Conservation (phyloP, 1,140 invertebrate genomes). For the Steinernema khuongi region DNA sequence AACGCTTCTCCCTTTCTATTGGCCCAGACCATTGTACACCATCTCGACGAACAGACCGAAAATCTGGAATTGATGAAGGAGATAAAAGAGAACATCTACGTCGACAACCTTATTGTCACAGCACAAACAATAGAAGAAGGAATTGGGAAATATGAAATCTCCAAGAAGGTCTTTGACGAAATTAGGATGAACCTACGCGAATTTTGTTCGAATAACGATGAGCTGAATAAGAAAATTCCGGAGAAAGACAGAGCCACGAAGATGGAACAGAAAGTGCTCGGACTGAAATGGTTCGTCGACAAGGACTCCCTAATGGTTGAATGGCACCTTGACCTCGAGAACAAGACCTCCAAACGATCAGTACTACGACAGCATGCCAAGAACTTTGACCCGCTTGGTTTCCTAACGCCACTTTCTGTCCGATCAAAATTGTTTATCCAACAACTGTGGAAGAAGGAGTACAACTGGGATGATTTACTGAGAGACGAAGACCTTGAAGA, state of each 20-base stretch:
- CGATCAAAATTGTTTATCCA: conserved; percentile 21
- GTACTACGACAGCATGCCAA: not conserved
- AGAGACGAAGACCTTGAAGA: not conserved
- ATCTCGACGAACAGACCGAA: not conserved
- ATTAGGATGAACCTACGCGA: conserved; percentile 30
- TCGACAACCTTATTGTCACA: conserved; percentile 25
- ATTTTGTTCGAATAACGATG: not conserved
- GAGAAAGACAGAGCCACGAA: conserved; percentile 10
- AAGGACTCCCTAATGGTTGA: conserved; percentile 17
- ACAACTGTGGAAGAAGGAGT: conserved; percentile 11
- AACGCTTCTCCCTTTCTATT: conserved; percentile 27
- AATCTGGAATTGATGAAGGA: not conserved
- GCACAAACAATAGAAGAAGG: conserved; percentile 16
- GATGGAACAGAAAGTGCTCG: conserved; percentile 22
- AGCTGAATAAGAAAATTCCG: not conserved
- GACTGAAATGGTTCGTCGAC: conserved; percentile 8
- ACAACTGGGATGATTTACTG: conserved; percentile 18
- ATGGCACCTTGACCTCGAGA: not conserved
- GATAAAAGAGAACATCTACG: conserved; percentile 26
- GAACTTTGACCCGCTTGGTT: conserved; percentile 27
- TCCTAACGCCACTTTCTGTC: conserved; percentile 18
- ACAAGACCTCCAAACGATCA: conserved; percentile 20
- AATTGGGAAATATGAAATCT: not conserved
- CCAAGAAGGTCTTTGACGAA: conserved; percentile 16
- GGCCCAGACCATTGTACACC: conserved; percentile 20